Evolutionary conservation across 2,797 vertebrate species (phyloP).

Genomic region (Botia kubotai): DNA sequence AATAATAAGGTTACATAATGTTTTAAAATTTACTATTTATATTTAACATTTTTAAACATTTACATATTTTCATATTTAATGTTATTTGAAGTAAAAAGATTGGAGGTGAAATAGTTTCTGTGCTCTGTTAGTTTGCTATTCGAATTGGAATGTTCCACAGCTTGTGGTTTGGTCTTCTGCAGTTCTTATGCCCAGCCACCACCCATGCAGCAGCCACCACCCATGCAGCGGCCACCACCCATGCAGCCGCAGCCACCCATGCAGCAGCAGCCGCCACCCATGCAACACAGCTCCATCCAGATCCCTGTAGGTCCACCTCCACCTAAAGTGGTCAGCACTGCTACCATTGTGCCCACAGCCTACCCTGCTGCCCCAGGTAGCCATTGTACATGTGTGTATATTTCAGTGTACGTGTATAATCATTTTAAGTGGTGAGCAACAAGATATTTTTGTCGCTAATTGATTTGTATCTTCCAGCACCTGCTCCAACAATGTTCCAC

Average conservation of each 20-base stretch:
- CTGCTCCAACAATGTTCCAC: slow-evolving; percentile 51
- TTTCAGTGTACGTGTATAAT: background rate
- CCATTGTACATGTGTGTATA: background rate
- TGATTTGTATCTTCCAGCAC: slow-evolving; percentile 6
- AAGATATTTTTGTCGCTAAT: background rate
- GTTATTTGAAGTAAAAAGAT: no score
- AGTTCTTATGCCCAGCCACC: slow-evolving; percentile 67
- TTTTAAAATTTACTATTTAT: background rate
- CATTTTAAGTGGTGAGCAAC: background rate
- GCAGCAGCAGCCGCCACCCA: slow-evolving; percentile 59
- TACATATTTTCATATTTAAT: background rate
- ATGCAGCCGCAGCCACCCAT: no score
- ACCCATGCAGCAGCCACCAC: background rate
- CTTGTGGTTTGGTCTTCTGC: slow-evolving; percentile 34
- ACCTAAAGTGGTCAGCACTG: slow-evolving; percentile 90
- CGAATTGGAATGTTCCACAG: slow-evolving; percentile 19
- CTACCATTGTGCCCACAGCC: slow-evolving; percentile 86
- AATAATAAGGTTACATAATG: no score
- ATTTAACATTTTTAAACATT: background rate
- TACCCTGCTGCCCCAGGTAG: slow-evolving; percentile 78
- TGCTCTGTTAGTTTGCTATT: no score
- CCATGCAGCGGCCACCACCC: slow-evolving; percentile 13
- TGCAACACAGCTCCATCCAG: slow-evolving; percentile 83
- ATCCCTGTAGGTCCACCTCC: slow-evolving; percentile 80
- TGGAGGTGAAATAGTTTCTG: no score